Conservation (phyloP, 2,113 vertebrate species). For the Mirounga angustirostris region DNA sequence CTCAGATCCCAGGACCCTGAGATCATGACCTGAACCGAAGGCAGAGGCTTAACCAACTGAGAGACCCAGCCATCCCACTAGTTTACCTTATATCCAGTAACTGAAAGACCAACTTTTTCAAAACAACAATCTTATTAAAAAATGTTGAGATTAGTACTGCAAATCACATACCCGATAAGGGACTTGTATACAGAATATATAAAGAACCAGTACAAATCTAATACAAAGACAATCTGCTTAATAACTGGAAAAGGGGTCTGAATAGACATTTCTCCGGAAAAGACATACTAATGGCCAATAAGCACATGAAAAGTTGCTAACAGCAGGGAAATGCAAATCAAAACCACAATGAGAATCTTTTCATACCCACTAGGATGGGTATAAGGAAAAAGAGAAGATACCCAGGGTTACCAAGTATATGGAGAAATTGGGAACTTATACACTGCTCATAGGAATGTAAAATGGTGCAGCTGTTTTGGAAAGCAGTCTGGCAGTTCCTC, state of each 20-base stretch:
- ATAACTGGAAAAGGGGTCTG: background rate
- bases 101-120: background rate
- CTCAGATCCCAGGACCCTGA: background rate
- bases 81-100: background rate
- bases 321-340: background rate
- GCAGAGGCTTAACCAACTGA: background rate
- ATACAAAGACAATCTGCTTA: background rate
- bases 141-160: background rate
- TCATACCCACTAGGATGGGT: background rate
- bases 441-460: background rate
- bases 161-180: background rate
- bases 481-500: background rate
- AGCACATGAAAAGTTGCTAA: background rate
- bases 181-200: background rate
- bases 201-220: background rate
- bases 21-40: background rate
- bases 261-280: background rate
- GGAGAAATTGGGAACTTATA: background rate
- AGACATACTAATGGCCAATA: background rate
- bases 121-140: background rate
- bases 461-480: background rate
- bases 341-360: background rate
- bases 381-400: background rate
- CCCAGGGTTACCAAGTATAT: background rate
- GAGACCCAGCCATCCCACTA: background rate